phyloP scores from a whole-genome alignment of 1,140 invertebrate species.

The Callitettix versicolor region DNA sequence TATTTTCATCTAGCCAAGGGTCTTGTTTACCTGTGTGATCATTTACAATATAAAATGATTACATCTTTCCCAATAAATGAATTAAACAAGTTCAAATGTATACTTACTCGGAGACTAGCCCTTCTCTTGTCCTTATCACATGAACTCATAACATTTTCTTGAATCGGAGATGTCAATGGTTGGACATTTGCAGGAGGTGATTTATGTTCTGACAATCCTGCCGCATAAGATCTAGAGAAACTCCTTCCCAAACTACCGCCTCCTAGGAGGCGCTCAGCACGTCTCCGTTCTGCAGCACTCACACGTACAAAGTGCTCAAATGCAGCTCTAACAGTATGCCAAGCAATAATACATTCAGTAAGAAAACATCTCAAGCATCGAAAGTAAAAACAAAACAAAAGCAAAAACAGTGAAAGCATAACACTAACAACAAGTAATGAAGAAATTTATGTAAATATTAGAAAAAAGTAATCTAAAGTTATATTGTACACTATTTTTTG shows the following conservation, averaged over 20 bases:
- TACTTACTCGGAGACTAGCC: constrained; percentile 20
- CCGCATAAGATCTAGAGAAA: constrained; percentile 36
- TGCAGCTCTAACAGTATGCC: constrained; percentile 8
- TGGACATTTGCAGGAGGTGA: background rate
- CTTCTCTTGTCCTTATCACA: constrained; percentile 5
- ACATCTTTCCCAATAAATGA: too few relatives aligned
- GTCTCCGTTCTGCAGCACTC: constrained; percentile 34
- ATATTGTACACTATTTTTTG: too few relatives aligned
- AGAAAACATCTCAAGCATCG: background rate
- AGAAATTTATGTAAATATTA: too few relatives aligned
- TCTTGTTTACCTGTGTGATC: too few relatives aligned
- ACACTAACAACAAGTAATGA: too few relatives aligned
- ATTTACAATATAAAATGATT: too few relatives aligned
- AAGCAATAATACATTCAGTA: constrained; percentile 2
- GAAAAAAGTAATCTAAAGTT: too few relatives aligned
- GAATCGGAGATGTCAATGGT: background rate
- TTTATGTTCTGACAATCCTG: constrained; percentile 2
- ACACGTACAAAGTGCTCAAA: constrained; percentile 44
- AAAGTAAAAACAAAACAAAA: background rate
- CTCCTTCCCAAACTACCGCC: constrained; percentile 39
- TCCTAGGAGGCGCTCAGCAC: constrained; percentile 38
- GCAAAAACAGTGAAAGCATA: too few relatives aligned
- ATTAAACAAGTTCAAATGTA: too few relatives aligned
- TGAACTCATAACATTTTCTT: background rate
- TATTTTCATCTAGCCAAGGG: too few relatives aligned